These are phyloP conservation scores for Hippocampus comes DNA, from an alignment of 2,113 vertebrate species.

Conservation along the genomic window DNA sequence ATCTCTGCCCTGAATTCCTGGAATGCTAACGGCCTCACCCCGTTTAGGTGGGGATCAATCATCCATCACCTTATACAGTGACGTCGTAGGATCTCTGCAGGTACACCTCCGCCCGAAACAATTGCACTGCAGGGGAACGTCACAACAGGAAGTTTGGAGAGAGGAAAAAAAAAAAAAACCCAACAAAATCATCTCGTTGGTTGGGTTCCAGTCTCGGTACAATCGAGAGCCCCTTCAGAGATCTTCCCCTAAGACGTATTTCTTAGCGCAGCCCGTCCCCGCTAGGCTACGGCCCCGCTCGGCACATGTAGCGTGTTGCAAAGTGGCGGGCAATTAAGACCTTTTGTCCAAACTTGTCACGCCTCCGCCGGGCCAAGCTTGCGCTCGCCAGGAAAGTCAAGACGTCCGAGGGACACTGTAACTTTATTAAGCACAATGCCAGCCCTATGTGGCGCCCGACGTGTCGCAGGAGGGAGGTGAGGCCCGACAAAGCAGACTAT, in stretches of 20 bases:
- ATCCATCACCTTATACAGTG: not conserved
- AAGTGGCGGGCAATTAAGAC: slow-evolving; percentile 32
- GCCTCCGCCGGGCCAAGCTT: slow-evolving; percentile 36
- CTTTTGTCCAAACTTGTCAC: slow-evolving; percentile 48
- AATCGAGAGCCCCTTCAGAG: slow-evolving; percentile 52
- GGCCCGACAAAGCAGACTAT: slow-evolving; percentile 63
- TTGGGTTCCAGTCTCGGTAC: slow-evolving; percentile 48
- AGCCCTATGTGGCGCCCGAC: slow-evolving; percentile 60
- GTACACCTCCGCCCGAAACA: not conserved
- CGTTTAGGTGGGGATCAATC: slow-evolving; percentile 1
- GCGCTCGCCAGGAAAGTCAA: slow-evolving; percentile 55
- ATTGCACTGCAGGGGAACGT: slow-evolving; percentile 21
- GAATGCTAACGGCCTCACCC: not conserved
- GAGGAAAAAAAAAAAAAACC: slow-evolving; percentile 5
- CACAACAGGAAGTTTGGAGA: slow-evolving; percentile 28
- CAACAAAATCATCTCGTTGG: slow-evolving; percentile 51
- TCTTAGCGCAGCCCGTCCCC: slow-evolving; percentile 47
- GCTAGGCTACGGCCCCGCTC: slow-evolving; percentile 21
- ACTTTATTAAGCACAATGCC: slow-evolving; percentile 72
- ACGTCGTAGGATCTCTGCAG: not conserved
- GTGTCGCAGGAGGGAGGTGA: slow-evolving; percentile 50
- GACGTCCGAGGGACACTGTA: slow-evolving; percentile 61
- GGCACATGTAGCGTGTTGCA: slow-evolving; percentile 31
- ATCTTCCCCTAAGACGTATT: slow-evolving; percentile 51
- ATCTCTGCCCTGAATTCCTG: slow-evolving; percentile 14